phyloP scores from a whole-genome alignment of 2,113 vertebrate genomes.

The Accipiter cooperii region DNA sequence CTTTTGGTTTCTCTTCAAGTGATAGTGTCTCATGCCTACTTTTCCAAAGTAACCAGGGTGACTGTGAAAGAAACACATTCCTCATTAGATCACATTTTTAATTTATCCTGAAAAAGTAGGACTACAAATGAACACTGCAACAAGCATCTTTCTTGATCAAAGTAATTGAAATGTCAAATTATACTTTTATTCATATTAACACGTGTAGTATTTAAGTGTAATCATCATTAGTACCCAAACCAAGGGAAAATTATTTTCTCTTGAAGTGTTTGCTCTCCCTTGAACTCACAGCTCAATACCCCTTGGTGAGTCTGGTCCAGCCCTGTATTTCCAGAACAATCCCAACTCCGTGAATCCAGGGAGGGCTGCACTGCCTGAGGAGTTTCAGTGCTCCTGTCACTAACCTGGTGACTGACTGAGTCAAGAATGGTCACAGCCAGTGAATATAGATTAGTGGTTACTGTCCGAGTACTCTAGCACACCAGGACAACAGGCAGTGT shows the following conservation, averaged over 20 bases:
- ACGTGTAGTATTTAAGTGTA: fast-evolving
- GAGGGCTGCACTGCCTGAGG: fast-evolving
- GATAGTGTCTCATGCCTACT: conserved; percentile 90
- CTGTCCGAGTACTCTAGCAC: conserved; percentile 71
- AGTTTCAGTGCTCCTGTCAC: conserved; percentile 13
- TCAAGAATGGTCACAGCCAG: conserved; percentile 10
- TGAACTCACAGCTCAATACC: neutral
- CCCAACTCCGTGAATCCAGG: fast-evolving
- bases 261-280: neutral
- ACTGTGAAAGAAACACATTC: conserved; percentile 54
- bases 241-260: neutral
- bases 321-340: neutral
- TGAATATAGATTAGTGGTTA: conserved; percentile 59
- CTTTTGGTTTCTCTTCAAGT: conserved; percentile 83
- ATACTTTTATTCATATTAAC: neutral
- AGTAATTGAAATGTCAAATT: neutral
- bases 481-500: conserved; percentile 31
- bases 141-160: neutral
- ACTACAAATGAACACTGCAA: neutral
- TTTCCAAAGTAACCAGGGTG: conserved; percentile 91
- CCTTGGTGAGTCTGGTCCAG: neutral
- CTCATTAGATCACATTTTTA: neutral
- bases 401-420: conserved; percentile 56
- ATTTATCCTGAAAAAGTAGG: neutral
- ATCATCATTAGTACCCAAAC: neutral